Base-by-base conservation (phyloP, 2,113 vertebrate genomes). In the Orthonyx spaldingii region DNA sequence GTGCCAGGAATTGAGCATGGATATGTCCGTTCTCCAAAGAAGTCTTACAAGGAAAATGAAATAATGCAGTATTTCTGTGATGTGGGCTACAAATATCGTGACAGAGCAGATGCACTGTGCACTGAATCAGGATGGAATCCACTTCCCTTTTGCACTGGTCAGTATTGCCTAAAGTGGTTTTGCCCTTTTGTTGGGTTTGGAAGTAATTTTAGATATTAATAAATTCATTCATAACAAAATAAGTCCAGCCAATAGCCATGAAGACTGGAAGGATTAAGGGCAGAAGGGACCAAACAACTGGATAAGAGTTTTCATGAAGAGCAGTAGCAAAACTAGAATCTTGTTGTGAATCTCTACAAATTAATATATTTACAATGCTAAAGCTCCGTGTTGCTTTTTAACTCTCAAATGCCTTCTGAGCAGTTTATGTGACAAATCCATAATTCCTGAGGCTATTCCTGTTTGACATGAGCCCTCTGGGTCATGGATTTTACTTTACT, bases 61-160 rank as follows among this genome's bases (percentile, higher is more conserved):
- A 7, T 61, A 41, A 30, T 97, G 12, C 97, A 88, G 4, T 98
- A 96, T 93, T n/a, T 10, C 33, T 98, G 98, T 78, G 1, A 78
- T 1, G 1, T 5, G 4, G 97, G 97, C 37, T 98, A 96, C 74
- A 82, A 19, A 21, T 68, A 91, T 1, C 16, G 26, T 33, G 88
- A 90, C 49, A 94, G 91, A 96, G 72, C 87, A 52, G 96, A 96
- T 35, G 18, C 64, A 2, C 2, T 16, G 5, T 98, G 98, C 86
- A 98, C 97, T 6, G 47, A 41, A 55, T 75, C 9, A 1, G 98
- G 98, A 60, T 98, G 98, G 98, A 79, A 2, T 79, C 95, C 98
- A 72, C 17, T 2, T 11, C 97, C 97, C 21, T 65, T 11, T 5
- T 98, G 98, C 76, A 90, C 6, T 86, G 97, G 98, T 98, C 57